These are phyloP conservation scores for Gnatocerus cornutus DNA, from an alignment of 2,888 invertebrate species.

Conservation along the genomic window DNA sequence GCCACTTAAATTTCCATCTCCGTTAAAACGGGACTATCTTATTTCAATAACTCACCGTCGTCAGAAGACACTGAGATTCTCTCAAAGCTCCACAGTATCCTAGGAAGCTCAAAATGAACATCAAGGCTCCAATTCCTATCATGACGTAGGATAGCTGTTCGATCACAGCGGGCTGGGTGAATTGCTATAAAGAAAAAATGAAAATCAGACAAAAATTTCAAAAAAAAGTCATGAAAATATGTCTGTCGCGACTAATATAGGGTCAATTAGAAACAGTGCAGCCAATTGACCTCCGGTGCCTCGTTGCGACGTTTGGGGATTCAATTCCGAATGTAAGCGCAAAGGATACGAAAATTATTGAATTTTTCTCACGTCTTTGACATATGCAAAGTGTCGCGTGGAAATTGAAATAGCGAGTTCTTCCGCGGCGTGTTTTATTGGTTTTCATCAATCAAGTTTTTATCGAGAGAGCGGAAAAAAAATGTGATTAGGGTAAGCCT, in stretches of 20 bases:
- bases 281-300: conserved; percentile 24
- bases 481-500: too few relatives aligned
- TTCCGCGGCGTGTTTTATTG: too few relatives aligned
- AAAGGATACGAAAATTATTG: neutral
- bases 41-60: conserved; percentile 75
- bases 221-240: neutral
- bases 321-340: neutral
- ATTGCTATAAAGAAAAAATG: conserved; percentile 71
- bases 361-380: neutral
- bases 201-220: neutral
- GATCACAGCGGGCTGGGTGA: conserved; percentile 77
- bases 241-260: neutral
- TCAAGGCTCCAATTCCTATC: conserved; percentile 79
- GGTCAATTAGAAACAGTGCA: conserved; percentile 6
- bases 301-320: neutral
- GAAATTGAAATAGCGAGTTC: neutral
- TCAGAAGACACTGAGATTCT: conserved; percentile 81
- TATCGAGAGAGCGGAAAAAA: too few relatives aligned
- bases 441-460: too few relatives aligned
- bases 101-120: conserved; percentile 82
- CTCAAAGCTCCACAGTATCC: conserved; percentile 88
- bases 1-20: too few relatives aligned
- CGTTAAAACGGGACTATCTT: neutral
- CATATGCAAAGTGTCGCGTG: neutral
- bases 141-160: conserved; percentile 80